Evolutionary conservation across 2,797 vertebrate species (phyloP).

Genomic region (Triplophysa bombifrons): DNA sequence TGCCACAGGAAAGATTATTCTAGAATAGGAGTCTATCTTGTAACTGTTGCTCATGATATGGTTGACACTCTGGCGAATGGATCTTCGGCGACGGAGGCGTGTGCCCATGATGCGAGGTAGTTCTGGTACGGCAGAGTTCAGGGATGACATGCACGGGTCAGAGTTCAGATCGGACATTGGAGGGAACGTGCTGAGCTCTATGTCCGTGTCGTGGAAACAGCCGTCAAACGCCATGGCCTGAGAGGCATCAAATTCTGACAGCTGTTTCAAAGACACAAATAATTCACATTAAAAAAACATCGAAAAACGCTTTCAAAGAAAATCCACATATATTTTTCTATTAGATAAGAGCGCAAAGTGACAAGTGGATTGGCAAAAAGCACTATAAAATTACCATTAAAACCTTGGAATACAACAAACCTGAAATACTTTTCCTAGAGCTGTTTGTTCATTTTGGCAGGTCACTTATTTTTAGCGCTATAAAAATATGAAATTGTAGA

Average conservation of each 20-base stretch:
- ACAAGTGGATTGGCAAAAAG: no score
- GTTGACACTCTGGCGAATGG: conserved; percentile 77
- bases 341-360: no score
- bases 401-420: no score
- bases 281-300: no score
- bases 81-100: conserved; percentile 77
- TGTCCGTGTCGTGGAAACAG: conserved; percentile 83
- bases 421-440: no score
- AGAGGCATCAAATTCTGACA: conserved; percentile 82
- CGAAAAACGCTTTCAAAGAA: no score
- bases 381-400: no score
- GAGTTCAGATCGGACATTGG: conserved; percentile 57
- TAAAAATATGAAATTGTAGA: no score
- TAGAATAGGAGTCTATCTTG: conserved; percentile 90
- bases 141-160: conserved; percentile 60
- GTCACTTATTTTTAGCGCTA: no score
- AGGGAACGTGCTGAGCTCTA: conserved; percentile 77
- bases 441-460: no score
- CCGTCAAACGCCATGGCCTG: conserved; percentile 91
- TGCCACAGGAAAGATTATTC: conserved; percentile 85
- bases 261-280: conserved; percentile 68
- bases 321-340: no score
- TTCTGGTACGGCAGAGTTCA: conserved; percentile 49
- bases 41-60: conserved; percentile 89
- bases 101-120: conserved; percentile 66